Evolutionary conservation across 2,888 invertebrate genomes (phyloP).

Genomic region (Caenorhabditis becei): DNA sequence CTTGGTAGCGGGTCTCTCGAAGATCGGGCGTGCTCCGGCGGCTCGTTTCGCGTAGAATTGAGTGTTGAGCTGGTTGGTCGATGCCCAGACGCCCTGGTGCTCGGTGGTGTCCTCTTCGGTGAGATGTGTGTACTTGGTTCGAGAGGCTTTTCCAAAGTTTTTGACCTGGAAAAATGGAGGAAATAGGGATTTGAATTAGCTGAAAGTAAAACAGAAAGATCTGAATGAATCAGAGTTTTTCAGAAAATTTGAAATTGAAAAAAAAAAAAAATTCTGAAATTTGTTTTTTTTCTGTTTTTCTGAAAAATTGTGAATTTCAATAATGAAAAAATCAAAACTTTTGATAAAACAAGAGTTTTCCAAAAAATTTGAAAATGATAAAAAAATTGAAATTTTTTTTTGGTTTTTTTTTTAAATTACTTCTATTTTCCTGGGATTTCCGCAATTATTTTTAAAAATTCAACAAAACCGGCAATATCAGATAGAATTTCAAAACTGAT

Average conservation of each 20-base stretch:
- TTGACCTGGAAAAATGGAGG: slow-evolving; percentile 86
- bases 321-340: background rate
- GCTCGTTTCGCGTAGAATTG: slow-evolving; percentile 92
- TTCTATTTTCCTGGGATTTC: no score
- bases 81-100: slow-evolving; percentile 91
- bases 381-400: background rate
- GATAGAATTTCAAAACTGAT: no score
- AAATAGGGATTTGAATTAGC: background rate
- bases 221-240: background rate
- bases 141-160: slow-evolving; percentile 98
- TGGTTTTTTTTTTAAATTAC: background rate
- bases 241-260: background rate
- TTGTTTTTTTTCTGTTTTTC: no score
- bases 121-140: slow-evolving; percentile 98
- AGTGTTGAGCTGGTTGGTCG: slow-evolving; percentile 91
- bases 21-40: slow-evolving; percentile 92
- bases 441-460: no score
- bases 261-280: background rate
- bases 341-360: no score
- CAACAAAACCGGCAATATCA: no score
- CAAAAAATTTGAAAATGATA: background rate
- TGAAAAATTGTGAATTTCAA: no score
- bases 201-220: background rate
- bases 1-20: slow-evolving; percentile 90
- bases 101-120: slow-evolving; percentile 99